phyloP scores from a whole-genome alignment of 2,888 invertebrate species.

The Epistrophe eligans region DNA sequence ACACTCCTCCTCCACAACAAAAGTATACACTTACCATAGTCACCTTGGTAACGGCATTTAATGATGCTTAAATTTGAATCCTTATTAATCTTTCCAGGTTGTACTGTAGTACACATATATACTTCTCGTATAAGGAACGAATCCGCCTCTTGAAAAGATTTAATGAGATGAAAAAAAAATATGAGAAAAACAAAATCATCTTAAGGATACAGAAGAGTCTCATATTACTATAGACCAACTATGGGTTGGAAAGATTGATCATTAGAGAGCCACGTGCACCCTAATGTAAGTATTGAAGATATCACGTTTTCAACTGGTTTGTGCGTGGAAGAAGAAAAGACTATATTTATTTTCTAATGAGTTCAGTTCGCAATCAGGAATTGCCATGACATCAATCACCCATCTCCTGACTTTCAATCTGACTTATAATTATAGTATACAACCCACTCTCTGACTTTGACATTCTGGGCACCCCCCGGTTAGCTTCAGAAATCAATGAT shows the following conservation, averaged over 20 bases:
- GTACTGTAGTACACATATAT: neutral
- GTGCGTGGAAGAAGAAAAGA: too few relatives aligned
- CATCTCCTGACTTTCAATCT: conserved; percentile 29
- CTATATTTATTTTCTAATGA: conserved; percentile 33
- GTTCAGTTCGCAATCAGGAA: conserved; percentile 29
- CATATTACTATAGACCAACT: conserved; percentile 26
- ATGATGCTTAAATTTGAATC: conserved; percentile 69
- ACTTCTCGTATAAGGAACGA: neutral
- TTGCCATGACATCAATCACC: conserved; percentile 52
- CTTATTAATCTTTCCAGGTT: conserved; percentile 57
- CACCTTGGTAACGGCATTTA: conserved; percentile 65
- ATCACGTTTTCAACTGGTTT: conserved; percentile 33
- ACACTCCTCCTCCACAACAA: conserved; percentile 12
- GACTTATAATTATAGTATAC: neutral
- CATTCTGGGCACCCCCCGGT: conserved; percentile 33
- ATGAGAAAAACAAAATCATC: conserved; percentile 42
- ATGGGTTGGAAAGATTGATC: conserved; percentile 26
- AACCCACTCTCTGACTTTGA: conserved; percentile 24
- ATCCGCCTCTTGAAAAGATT: neutral
- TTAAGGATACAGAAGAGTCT: conserved; percentile 44
- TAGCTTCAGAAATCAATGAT: neutral
- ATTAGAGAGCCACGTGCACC: conserved; percentile 58
- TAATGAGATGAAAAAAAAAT: conserved; percentile 25
- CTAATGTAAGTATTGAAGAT: conserved; percentile 20
- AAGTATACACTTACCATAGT: conserved; percentile 22